Evolutionary conservation across 2,113 vertebrate genomes (phyloP).

Genomic region (Fulica atra): DNA sequence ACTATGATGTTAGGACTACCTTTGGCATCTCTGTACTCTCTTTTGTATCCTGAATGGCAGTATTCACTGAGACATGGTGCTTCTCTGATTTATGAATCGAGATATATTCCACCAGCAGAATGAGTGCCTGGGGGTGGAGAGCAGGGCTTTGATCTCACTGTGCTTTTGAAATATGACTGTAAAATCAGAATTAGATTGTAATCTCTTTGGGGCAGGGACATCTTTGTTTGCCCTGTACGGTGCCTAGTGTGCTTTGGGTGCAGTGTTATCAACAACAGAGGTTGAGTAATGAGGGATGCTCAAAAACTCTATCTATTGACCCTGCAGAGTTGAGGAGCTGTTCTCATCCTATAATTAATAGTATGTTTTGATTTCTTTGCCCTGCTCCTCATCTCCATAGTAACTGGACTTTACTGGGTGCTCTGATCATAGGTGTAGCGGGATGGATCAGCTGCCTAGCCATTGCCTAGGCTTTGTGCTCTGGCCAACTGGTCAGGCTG

Average conservation of each 20-base stretch:
- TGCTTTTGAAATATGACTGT: constrained; percentile 56
- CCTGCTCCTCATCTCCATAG: neutral
- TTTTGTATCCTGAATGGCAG: neutral
- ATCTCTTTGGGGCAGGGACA: constrained; percentile 50
- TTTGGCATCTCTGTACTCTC: neutral
- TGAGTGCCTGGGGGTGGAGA: constrained; percentile 26
- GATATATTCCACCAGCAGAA: constrained; percentile 46
- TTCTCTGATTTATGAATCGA: neutral
- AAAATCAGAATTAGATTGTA: constrained; percentile 61
- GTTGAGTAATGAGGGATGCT: neutral
- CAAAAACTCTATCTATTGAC: neutral
- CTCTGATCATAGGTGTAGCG: neutral
- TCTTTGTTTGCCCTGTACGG: neutral
- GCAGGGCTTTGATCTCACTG: constrained; percentile 54
- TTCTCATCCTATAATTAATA: neutral
- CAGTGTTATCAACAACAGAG: neutral
- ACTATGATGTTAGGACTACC: neutral
- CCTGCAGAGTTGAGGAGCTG: neutral
- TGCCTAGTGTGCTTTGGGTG: neutral
- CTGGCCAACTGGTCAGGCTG: neutral
- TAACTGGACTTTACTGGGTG: neutral
- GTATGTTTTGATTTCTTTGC: neutral
- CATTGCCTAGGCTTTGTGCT: neutral
- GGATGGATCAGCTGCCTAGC: neutral
- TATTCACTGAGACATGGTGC: neutral